These are phyloP conservation scores for Pandemis heparana DNA, from an alignment of 2,888 invertebrate genomes.

Conservation along the genomic window DNA sequence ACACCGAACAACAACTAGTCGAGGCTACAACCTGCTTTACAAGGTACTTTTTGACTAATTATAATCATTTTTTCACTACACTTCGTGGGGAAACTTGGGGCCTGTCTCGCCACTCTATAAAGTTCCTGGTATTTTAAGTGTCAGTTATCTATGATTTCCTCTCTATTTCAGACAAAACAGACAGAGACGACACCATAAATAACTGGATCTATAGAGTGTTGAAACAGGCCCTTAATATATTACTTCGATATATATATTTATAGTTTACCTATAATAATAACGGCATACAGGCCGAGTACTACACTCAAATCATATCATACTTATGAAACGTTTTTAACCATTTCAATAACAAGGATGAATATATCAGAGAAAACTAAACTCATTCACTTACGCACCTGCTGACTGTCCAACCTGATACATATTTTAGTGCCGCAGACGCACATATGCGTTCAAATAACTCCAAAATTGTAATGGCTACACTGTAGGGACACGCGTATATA, in stretches of 20 bases:
- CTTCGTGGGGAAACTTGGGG: constrained; percentile 10
- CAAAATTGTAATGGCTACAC: no score
- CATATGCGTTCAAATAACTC: no score
- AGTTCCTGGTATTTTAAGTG: no score
- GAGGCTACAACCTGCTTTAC: constrained; percentile 57
- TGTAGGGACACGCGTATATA: no score
- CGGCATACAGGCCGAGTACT: background rate
- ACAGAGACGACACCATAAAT: no score
- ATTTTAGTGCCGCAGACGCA: no score
- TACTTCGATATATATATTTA: constrained; percentile 3
- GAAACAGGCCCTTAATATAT: background rate
- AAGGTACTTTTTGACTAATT: constrained; percentile 47
- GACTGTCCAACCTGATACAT: no score
- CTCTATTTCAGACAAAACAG: no score
- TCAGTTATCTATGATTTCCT: no score
- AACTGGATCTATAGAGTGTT: no score
- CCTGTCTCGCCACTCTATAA: no score
- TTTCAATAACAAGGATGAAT: background rate
- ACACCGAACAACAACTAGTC: constrained; percentile 54
- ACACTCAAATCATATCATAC: background rate
- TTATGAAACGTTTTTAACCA: background rate
- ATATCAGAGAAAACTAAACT: background rate
- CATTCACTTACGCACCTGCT: background rate
- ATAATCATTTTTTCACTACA: constrained; percentile 20
- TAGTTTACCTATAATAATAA: background rate